Conservation (phyloP, 2,888 invertebrate species). For the Limnephilus rhombicus region DNA sequence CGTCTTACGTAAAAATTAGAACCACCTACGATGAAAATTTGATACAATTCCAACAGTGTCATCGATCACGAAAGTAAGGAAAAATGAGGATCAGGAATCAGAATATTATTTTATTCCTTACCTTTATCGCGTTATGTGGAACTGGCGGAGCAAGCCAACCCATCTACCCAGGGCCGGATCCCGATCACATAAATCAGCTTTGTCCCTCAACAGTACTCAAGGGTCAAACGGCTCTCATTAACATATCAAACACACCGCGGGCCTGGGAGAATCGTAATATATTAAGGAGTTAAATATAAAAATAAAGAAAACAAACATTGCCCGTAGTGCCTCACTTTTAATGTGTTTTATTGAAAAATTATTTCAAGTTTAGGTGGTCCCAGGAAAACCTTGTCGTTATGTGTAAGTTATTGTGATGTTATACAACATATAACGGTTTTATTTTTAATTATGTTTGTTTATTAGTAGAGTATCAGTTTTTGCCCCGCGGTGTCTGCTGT, state of each 20-base stretch:
- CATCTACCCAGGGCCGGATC: neutral
- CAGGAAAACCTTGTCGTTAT: neutral
- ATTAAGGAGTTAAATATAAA: neutral
- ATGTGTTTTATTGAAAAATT: constrained; percentile 34
- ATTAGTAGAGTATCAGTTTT: neutral
- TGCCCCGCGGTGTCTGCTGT: neutral
- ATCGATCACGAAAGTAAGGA: neutral
- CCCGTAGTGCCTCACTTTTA: constrained; percentile 16
- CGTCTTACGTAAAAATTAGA: neutral
- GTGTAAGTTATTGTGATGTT: neutral
- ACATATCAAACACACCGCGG: constrained; percentile 39
- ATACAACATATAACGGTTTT: neutral
- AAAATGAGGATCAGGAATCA: too few species aligned
- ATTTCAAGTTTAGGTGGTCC: constrained; percentile 22
- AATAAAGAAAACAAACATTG: constrained; percentile 24
- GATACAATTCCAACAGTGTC: neutral
- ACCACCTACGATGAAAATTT: neutral
- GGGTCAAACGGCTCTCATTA: constrained; percentile 25
- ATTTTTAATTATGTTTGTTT: neutral
- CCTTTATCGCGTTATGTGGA: constrained; percentile 21
- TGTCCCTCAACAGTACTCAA: neutral
- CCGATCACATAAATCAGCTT: constrained; percentile 24
- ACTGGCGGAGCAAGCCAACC: neutral
- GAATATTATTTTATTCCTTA: neutral
- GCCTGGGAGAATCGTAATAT: neutral